Percentiles rank a stretch among this genome's conserved stretches.
Evolutionary conservation across 2,888 invertebrate species (phyloP).

Genomic region (Trileptium ribeirensis): DNA sequence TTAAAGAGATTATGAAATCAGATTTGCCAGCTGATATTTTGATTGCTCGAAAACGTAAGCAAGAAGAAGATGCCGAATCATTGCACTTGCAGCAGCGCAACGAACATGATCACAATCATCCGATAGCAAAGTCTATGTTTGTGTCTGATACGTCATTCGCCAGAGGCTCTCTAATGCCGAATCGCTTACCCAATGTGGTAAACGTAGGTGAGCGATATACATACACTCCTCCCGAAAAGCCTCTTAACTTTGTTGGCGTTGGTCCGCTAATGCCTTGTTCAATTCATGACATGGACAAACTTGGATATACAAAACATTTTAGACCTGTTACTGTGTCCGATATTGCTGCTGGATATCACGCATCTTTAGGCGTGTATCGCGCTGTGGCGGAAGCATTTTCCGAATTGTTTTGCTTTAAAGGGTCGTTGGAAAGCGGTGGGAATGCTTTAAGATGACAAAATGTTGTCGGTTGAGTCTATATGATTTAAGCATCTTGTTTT

Average conservation of each 20-base stretch:
- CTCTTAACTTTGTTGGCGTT: slow-evolving; percentile 57
- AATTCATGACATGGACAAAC: slow-evolving; percentile 63
- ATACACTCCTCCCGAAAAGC: slow-evolving; percentile 62
- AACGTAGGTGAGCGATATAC: slow-evolving; percentile 66
- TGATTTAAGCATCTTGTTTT: no score
- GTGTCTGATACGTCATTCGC: no score
- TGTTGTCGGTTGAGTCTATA: no score
- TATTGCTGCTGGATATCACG: slow-evolving; percentile 77
- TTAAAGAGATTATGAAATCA: slow-evolving; percentile 24
- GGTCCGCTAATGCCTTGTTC: slow-evolving; percentile 70
- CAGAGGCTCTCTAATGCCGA: not conserved
- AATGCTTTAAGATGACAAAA: no score
- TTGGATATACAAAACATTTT: slow-evolving; percentile 65
- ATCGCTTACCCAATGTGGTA: slow-evolving; percentile 61
- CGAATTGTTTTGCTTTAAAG: slow-evolving; percentile 54
- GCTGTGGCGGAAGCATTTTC: slow-evolving; percentile 80
- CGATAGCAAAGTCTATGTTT: not conserved
- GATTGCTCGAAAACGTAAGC: slow-evolving; percentile 61
- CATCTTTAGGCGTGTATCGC: slow-evolving; percentile 71
- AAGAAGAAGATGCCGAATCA: slow-evolving; percentile 53
- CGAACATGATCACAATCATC: slow-evolving; percentile 27
- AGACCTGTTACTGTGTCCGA: slow-evolving; percentile 67
- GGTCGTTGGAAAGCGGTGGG: not conserved
- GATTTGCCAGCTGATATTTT: slow-evolving; percentile 33
- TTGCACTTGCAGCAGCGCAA: slow-evolving; percentile 33